Conservation (phyloP, 2,888 invertebrate species). For the Xestobium rufovillosum region DNA sequence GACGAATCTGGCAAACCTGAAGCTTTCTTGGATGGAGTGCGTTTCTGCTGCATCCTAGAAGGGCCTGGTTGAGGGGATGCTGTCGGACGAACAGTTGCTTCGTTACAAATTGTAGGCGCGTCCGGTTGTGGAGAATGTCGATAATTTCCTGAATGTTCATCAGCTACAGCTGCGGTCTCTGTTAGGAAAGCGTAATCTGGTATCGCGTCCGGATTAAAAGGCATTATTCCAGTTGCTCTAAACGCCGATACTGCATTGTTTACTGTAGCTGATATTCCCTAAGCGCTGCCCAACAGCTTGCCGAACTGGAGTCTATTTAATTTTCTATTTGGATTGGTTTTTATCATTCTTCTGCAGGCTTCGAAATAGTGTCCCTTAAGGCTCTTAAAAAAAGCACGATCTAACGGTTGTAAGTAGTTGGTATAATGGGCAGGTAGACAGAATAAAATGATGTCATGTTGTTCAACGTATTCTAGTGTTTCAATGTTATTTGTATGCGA, state of each 20-base stretch:
- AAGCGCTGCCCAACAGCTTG: not conserved
- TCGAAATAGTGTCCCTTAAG: not conserved
- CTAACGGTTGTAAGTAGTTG: not conserved
- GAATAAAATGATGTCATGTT: conserved; percentile 1
- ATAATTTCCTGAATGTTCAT: not conserved
- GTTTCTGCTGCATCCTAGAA: no score
- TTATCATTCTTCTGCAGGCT: conserved; percentile 3
- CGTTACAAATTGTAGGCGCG: not conserved
- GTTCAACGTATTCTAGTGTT: conserved; percentile 2
- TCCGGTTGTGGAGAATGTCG: no score
- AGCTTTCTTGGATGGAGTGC: no score
- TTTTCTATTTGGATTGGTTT: conserved; percentile 1
- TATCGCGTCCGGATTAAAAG: conserved; percentile 5
- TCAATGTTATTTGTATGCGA: not conserved
- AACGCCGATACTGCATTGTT: conserved; percentile 7
- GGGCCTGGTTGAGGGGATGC: no score
- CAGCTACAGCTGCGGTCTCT: not conserved
- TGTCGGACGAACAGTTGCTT: no score
- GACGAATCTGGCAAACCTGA: no score
- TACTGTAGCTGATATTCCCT: conserved; percentile 8
- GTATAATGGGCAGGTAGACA: not conserved
- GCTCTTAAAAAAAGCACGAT: not conserved
- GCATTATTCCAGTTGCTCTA: conserved; percentile 8
- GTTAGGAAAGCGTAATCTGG: conserved; percentile 6
- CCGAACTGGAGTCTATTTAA: not conserved